Evolutionary conservation across 1,140 invertebrate species (phyloP), one percentile per base, ranked within the genome.

Genomic region (Cotesia chilonis): DNA sequence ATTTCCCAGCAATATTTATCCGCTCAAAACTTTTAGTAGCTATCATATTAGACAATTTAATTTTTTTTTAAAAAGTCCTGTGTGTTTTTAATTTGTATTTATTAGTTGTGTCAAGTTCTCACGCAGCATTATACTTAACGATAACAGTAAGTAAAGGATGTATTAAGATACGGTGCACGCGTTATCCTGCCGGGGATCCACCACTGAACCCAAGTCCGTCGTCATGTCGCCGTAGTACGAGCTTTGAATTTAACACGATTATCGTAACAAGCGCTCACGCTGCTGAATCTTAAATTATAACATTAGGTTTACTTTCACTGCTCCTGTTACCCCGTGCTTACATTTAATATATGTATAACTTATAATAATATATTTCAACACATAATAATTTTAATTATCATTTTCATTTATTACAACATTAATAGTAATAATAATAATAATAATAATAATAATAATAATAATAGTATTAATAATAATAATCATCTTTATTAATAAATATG

Each of bases 241-340:
- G 59, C 59, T 61, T 35, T 20, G 59, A 61, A 61, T 61, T 61
- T 61, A 61, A 61, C 59, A 35, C 59, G 59, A 61, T 61, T 61
- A 61, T 35, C 14, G 59, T 61, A 61, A 61, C 59, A 35, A 61
- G 59, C 59, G 59, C 28, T 61, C 20, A 20, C 28, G 35, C 59
- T 61, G 59, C 28, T 61, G 59, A 61, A 61, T 61, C 59, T 35
- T 61, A 28, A 61, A 61, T 28, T 61, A 17, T 61, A 61, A 28
- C 6, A 10, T 47, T 47, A 47, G 10, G 4, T 47, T 47, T 47
- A 47, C 41, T 47, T 47, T 47, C 41, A 5, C 54, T 57, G 12
- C 54, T 57, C 9, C 3, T 3, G 28, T 28, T 28, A 28, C 28
- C 28, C 28, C 28, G 28, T 28, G 28, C 28, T 28, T 28, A 28